phyloP scores from a whole-genome alignment of 2,797 vertebrate species.

The Anguilla pacifica region DNA sequence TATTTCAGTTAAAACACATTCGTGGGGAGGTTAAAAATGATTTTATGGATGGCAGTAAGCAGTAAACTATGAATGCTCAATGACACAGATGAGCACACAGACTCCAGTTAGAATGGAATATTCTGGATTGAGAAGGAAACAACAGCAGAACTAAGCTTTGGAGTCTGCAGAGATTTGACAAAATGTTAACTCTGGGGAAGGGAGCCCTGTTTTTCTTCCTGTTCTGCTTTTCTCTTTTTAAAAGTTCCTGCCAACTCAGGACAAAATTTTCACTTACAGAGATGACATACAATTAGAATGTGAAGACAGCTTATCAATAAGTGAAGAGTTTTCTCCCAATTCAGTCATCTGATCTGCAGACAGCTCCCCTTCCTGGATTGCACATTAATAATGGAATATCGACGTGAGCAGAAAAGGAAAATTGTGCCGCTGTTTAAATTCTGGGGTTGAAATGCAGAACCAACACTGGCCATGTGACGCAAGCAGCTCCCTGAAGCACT shows the following conservation, averaged over 20 bases:
- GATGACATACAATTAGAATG: slow-evolving; percentile 46
- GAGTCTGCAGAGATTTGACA: background rate
- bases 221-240: background rate
- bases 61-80: background rate
- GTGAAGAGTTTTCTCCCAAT: slow-evolving; percentile 45
- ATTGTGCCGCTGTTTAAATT: slow-evolving; percentile 49
- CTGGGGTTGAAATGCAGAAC: slow-evolving; percentile 39
- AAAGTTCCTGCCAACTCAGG: background rate
- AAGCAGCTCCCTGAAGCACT: background rate
- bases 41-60: background rate
- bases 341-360: slow-evolving; percentile 53
- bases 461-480: slow-evolving; percentile 23
- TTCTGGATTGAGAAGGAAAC: slow-evolving; percentile 2
- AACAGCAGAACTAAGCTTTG: slow-evolving; percentile 7
- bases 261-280: slow-evolving; percentile 18
- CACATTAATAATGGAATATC: slow-evolving; percentile 60
- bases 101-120: background rate
- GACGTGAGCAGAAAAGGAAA: slow-evolving; percentile 51
- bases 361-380: slow-evolving; percentile 53
- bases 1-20: slow-evolving; percentile 10
- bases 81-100: background rate
- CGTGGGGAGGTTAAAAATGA: background rate
- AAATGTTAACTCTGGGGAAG: background rate
- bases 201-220: background rate
- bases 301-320: slow-evolving; percentile 58